These are phyloP conservation scores for Osmoderma eremita DNA, from an alignment of 2,888 invertebrate genomes.

Conservation along the genomic window DNA sequence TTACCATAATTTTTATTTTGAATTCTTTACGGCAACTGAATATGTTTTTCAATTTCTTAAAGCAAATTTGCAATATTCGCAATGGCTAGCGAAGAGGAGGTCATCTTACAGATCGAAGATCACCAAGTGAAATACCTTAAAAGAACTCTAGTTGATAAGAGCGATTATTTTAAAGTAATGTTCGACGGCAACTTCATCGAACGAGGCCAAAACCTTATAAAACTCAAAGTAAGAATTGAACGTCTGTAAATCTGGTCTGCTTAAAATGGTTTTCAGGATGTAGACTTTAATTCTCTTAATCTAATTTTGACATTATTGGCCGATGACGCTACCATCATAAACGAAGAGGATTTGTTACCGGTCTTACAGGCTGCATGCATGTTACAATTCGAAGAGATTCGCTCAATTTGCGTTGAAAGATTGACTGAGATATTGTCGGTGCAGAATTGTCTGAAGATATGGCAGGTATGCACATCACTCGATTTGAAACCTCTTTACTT, in stretches of 20 bases:
- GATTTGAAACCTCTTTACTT: slow-evolving; percentile 55
- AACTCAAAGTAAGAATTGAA: slow-evolving; percentile 57
- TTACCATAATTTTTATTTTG: no score
- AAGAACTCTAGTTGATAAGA: slow-evolving; percentile 57
- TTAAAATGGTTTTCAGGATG: slow-evolving; percentile 57
- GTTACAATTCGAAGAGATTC: slow-evolving; percentile 61
- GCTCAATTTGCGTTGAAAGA: slow-evolving; percentile 52
- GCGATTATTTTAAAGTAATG: slow-evolving; percentile 65
- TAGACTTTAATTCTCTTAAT: slow-evolving; percentile 59
- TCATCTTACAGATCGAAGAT: slow-evolving; percentile 52
- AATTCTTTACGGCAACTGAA: no score
- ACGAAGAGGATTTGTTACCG: slow-evolving; percentile 55
- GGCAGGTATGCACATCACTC: slow-evolving; percentile 56
- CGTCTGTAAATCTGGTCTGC: not conserved
- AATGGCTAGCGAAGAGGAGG: slow-evolving; percentile 44
- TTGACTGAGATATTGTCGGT: slow-evolving; percentile 51
- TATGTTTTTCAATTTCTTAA: no score
- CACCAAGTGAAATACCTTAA: slow-evolving; percentile 54
- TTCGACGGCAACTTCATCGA: slow-evolving; percentile 63
- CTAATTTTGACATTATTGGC: slow-evolving; percentile 57
- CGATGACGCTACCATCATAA: slow-evolving; percentile 51
- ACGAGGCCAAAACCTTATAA: slow-evolving; percentile 56
- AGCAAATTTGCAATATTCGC: no score
- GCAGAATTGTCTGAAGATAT: slow-evolving; percentile 58
- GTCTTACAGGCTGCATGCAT: slow-evolving; percentile 61